Base-by-base conservation (phyloP, 1,140 invertebrate genomes). In the Littorina saxatilis region DNA sequence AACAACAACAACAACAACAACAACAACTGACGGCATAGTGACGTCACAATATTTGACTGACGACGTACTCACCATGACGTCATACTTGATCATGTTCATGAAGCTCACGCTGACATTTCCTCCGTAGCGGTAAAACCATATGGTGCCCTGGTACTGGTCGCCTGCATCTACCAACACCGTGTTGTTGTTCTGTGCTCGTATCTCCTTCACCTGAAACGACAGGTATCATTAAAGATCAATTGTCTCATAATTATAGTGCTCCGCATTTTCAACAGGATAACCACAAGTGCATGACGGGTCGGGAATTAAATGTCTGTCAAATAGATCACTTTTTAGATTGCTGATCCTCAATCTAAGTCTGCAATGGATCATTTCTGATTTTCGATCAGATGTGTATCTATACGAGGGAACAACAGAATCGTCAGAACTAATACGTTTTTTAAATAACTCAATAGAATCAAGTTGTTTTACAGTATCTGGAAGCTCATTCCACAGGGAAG, bases 121-220 rank as follows among this genome's bases (percentile, higher is more conserved):
- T 88, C 96, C 96, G 90, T 95, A 96, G 0, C 96, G 88, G 2
- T 94, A 95, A 90, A 96, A 98, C 95, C 95, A 97, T 2, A 95
- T 93, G 0, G 96, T 96, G 0, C 97, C 97, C 29, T 97, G 96
- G 88, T 95, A 98, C 11, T 96, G 97, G 88, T 98, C 97, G 0
- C 97, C 97, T 0, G 96, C 97, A 87, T 97, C 97, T 13, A 98
- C 92, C 85, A 96, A 96, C 0, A 97, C 86, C 0, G 95, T 94
- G n/a, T 95, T 94, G 4, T 94, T 93, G 20, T 93, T 91, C 39
- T 93, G 90, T 0, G 92, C 92, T 7, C 93, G 88, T 11, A 93
- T 88, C 2, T 94, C 93, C 7, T 94, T 81, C 0, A 91, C 84
- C 83, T 86, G 84, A 7, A 84, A 85, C 40, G 83, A 80, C 80